Conservation (phyloP, 2,113 vertebrate species). For the cat (Felis catus) region DNA sequence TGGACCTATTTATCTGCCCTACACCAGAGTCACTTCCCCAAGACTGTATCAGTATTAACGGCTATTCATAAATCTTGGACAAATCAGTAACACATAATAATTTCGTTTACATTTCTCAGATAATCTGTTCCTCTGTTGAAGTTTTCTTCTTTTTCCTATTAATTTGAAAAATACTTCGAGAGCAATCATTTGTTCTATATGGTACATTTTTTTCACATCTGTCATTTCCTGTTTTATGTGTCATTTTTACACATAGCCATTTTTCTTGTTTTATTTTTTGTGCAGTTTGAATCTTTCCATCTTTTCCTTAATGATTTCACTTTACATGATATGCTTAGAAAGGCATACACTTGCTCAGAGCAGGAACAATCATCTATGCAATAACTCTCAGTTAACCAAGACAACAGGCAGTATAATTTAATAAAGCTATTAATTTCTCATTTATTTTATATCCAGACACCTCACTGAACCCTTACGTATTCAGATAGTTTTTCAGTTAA, state of each 20-base stretch:
- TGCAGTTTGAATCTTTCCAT: neutral
- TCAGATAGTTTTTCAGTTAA: neutral
- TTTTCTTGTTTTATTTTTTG: neutral
- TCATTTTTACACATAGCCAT: neutral
- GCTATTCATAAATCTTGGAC: neutral
- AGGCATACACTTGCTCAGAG: neutral
- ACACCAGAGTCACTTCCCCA: neutral
- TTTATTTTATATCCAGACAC: neutral
- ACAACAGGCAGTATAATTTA: neutral
- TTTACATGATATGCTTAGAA: neutral
- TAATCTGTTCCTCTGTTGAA: neutral
- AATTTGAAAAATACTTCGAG: neutral
- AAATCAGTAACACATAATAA: neutral
- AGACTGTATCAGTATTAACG: neutral
- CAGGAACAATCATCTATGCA: neutral
- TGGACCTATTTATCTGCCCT: neutral
- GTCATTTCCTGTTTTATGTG: neutral
- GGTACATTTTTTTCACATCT: neutral
- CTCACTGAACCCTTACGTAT: neutral
- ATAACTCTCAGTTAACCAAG: neutral
- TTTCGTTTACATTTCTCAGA: neutral
- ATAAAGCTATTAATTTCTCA: neutral
- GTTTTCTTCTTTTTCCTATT: neutral
- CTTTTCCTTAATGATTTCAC: neutral
- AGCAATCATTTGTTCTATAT: neutral